A percentile compares a stretch with the other conserved stretches of the same genome.
phyloP scores from a whole-genome alignment of 2,888 invertebrate species.

The Amphipyra tragopoginis region DNA sequence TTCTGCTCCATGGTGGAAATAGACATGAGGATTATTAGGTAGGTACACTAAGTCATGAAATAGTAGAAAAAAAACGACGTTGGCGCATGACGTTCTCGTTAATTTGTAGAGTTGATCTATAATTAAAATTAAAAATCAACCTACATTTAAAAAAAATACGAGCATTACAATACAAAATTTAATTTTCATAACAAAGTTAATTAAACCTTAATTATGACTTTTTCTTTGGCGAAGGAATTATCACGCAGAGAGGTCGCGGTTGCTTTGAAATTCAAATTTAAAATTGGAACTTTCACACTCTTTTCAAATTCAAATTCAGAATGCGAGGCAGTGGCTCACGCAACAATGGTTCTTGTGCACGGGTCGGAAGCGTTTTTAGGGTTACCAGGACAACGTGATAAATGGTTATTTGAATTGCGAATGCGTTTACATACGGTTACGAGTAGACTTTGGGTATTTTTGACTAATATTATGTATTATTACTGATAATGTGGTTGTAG shows the following conservation, averaged over 20 bases:
- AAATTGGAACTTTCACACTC: constrained; percentile 11
- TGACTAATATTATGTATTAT: no score
- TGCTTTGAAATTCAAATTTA: constrained; percentile 43
- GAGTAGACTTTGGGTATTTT: no score
- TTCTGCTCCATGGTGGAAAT: no score
- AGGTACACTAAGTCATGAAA: no score
- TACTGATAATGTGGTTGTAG: no score
- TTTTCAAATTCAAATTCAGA: constrained; percentile 28
- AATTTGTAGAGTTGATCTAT: neutral
- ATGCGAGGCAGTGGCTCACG: constrained; percentile 5
- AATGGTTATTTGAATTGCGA: neutral
- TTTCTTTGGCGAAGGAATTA: constrained; percentile 22
- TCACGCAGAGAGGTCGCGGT: constrained; percentile 4
- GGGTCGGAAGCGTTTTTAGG: neutral
- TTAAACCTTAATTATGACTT: constrained; percentile 28
- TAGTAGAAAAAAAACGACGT: no score
- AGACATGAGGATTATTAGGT: no score
- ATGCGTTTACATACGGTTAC: no score
- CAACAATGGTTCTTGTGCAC: constrained; percentile 8
- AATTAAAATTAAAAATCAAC: neutral
- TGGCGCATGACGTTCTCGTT: no score
- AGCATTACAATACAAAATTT: neutral
- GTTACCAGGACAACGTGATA: neutral
- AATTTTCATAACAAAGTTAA: constrained; percentile 14
- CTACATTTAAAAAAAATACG: neutral